phyloP scores from a whole-genome alignment of 2,113 vertebrate species.

The Brachionichthys hirsutus region DNA sequence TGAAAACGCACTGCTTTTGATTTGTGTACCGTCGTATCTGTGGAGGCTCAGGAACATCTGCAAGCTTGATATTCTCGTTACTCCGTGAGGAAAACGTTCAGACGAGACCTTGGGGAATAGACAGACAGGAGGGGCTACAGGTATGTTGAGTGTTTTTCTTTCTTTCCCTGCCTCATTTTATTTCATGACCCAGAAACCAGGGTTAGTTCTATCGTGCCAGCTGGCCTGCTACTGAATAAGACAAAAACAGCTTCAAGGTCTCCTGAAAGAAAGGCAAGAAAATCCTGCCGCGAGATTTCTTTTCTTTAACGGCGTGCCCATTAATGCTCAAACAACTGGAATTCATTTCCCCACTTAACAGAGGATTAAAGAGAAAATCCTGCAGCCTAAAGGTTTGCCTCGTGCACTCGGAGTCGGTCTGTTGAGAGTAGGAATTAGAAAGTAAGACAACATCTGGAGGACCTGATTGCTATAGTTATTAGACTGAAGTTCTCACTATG shows the following conservation, averaged over 20 bases:
- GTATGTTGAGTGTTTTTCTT: constrained; percentile 22
- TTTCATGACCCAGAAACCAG: constrained; percentile 34
- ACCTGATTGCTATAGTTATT: not conserved
- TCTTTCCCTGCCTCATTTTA: constrained; percentile 9
- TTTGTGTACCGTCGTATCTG: not conserved
- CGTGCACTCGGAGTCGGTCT: not conserved
- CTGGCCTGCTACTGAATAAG: constrained; percentile 7
- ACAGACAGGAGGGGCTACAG: constrained; percentile 21
- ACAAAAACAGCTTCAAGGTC: constrained; percentile 36
- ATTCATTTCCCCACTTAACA: not conserved
- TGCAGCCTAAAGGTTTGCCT: not conserved
- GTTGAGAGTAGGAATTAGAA: not conserved
- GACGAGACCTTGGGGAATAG: constrained; percentile 16
- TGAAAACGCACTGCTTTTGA: not conserved
- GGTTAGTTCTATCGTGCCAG: constrained; percentile 21
- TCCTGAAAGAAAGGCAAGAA: constrained; percentile 15
- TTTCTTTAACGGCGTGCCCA: constrained; percentile 5
- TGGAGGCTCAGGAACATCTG: not conserved
- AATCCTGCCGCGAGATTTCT: not conserved
- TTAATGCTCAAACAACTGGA: not conserved
- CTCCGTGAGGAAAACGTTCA: constrained; percentile 1
- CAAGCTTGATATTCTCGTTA: constrained; percentile 4
- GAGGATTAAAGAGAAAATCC: not conserved
- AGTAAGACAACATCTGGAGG: not conserved
- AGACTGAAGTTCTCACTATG: not conserved